Evolutionary conservation across 2,797 vertebrate species (phyloP).

Genomic region (Scarus forsteni): DNA sequence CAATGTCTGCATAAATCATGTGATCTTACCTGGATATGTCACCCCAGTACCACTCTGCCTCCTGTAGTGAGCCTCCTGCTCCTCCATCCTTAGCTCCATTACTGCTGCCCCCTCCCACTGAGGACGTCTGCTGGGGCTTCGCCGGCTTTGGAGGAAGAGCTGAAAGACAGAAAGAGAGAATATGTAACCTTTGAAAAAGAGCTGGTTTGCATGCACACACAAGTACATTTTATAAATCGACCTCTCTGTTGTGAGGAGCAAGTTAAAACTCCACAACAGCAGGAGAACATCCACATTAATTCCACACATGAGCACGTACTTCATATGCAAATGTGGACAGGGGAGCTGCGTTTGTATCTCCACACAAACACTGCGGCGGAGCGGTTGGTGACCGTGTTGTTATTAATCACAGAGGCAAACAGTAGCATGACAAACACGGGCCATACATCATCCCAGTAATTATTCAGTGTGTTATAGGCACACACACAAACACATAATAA

Average conservation of each 20-base stretch:
- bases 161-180: conserved; percentile 61
- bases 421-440: conserved; percentile 5
- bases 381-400: neutral
- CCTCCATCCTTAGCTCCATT: conserved; percentile 86
- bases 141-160: conserved; percentile 96
- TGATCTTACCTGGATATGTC: conserved; percentile 93
- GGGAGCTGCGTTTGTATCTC: neutral
- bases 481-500: neutral
- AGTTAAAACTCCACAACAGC: neutral
- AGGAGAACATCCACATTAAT: neutral
- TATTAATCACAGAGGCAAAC: conserved; percentile 45
- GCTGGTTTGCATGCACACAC: too few relatives aligned
- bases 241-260: too few relatives aligned
- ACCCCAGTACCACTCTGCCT: conserved; percentile 99
- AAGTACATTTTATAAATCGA: too few relatives aligned
- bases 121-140: conserved; percentile 87
- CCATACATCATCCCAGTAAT: conserved; percentile 43
- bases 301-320: neutral
- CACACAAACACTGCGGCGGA: neutral
- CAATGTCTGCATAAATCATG: too few relatives aligned
- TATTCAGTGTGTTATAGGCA: conserved; percentile 20
- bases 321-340: conserved; percentile 15
- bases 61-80: conserved; percentile 87
- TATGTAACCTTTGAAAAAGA: neutral
- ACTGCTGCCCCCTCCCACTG: conserved; percentile 76